Base-by-base conservation (phyloP, 35 echinoderm and acorn worm genomes). In the Acanthaster planci region DNA sequence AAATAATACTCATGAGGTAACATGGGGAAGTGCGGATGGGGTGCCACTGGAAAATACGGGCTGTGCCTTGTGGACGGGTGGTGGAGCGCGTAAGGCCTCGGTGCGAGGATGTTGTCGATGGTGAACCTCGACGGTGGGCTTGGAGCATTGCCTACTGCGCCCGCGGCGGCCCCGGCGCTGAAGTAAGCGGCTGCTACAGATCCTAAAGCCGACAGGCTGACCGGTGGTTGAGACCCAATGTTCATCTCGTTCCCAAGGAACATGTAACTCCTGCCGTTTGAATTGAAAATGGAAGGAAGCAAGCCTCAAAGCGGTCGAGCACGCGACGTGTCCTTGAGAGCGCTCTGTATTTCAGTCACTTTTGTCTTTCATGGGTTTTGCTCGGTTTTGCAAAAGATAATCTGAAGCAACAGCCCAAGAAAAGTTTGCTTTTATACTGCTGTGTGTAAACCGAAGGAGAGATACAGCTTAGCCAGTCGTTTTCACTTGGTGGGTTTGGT, bases 91-190 rank as follows among this genome's bases (percentile, higher is more conserved):
- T 83, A 83, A 31, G 81, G 81, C 37, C 81, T 83, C 0, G 81
- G 81, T 27, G 81, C 81, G 27, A 83, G 81, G 38, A 83, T 83
- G 36, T 83, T 83, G 15, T 83, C 81, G 22, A 83, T 83, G 54
- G 52, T 83, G 44, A 83, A 83, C 53, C 51, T 34, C 2, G 37
- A 39, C 81, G 81, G 81, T 37, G 81, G 56, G 35, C 51, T 83
- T 4, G 77, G 77, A 22, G 51, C 42, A 18, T 31, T 57, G 1
- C 51, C 56, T 14, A 34, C 56, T 12, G 53, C 12, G 16, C 31
- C 53, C 7, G 81, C 56, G 2, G 81, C 81, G 12, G 52, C 54
- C 2, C 64, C 34, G 64, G 64, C 64, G 23, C 30, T 72, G 64
- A 31, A 72, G 64, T 72, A 72, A 7, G 64, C 64, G 23, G 64